A percentile compares a stretch with the other conserved stretches of the same genome.
phyloP scores from a whole-genome alignment of 2,888 invertebrate species.

The Amorpha juglandis region DNA sequence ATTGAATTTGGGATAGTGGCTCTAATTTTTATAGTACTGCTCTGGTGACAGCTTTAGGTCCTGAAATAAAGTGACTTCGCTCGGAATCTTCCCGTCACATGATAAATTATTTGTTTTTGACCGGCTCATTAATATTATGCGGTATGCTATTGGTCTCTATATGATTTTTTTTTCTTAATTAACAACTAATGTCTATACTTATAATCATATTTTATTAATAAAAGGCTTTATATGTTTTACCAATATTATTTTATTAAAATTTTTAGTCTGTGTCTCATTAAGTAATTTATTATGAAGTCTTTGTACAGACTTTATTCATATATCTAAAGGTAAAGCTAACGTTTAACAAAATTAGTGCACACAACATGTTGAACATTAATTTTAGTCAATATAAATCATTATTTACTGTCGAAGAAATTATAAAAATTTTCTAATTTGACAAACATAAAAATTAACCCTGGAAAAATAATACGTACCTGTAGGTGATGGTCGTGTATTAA shows the following conservation, averaged over 20 bases:
- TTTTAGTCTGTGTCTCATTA: slow-evolving; percentile 68
- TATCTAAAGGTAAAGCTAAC: slow-evolving; percentile 59
- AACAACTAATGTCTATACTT: too few relatives aligned
- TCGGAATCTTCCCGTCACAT: too few relatives aligned
- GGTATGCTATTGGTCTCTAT: too few relatives aligned
- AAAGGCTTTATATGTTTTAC: slow-evolving; percentile 44
- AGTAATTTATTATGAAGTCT: slow-evolving; percentile 60
- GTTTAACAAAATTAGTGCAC: slow-evolving; percentile 50
- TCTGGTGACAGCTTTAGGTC: too few relatives aligned
- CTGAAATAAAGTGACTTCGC: too few relatives aligned
- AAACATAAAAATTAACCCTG: background rate
- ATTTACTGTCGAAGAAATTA: background rate
- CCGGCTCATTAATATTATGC: too few relatives aligned
- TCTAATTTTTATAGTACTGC: too few relatives aligned
- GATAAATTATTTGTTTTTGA: too few relatives aligned
- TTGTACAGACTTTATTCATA: slow-evolving; percentile 57
- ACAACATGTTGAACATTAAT: slow-evolving; percentile 27
- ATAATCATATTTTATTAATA: slow-evolving; percentile 32
- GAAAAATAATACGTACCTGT: background rate
- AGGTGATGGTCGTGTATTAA: background rate
- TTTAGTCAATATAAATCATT: slow-evolving; percentile 18
- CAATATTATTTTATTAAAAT: slow-evolving; percentile 72
- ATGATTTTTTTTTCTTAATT: too few relatives aligned
- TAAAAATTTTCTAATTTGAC: background rate
- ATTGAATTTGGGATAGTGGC: too few relatives aligned